Evolutionary conservation across 2,797 vertebrate species (phyloP).

Genomic region (Novumbra hubbsi): DNA sequence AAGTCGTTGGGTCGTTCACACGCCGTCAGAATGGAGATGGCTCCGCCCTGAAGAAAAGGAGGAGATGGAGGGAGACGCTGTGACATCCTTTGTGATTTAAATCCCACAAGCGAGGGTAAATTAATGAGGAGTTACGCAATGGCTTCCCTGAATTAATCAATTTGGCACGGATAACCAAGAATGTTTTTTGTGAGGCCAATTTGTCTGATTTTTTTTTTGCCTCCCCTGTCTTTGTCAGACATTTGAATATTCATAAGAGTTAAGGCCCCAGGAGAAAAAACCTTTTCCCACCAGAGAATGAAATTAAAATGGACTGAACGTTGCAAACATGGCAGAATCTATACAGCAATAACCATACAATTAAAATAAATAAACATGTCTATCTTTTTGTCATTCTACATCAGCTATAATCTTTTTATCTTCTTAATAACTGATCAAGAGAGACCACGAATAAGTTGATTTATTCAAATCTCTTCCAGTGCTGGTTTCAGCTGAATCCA

Average conservation of each 20-base stretch:
- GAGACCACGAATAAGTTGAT: slow-evolving; percentile 1
- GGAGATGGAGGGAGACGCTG: slow-evolving; percentile 7
- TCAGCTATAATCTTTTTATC: neutral
- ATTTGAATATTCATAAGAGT: slow-evolving; percentile 73
- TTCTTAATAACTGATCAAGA: neutral
- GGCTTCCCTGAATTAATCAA: slow-evolving; percentile 33
- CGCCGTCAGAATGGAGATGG: slow-evolving; percentile 87
- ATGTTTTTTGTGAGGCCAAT: slow-evolving; percentile 45
- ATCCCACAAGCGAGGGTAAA: slow-evolving; percentile 28
- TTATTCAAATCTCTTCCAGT: neutral
- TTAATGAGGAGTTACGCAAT: slow-evolving; percentile 29
- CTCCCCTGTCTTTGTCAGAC: slow-evolving; percentile 52
- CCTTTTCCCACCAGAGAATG: slow-evolving; percentile 65
- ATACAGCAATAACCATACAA: neutral
- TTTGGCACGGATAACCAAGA: slow-evolving; percentile 24
- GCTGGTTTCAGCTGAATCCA: neutral
- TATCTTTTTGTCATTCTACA: neutral
- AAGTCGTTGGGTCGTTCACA: slow-evolving; percentile 85
- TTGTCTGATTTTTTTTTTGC: slow-evolving; percentile 59
- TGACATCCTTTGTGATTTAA: slow-evolving; percentile 6
- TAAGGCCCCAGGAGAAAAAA: slow-evolving; percentile 52
- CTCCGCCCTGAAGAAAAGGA: slow-evolving; percentile 80
- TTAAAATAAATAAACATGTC: neutral
- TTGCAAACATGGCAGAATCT: neutral
- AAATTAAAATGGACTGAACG: slow-evolving; percentile 32